phyloP scores from a whole-genome alignment of 1,140 invertebrate species.

The Nomia melanderi region DNA sequence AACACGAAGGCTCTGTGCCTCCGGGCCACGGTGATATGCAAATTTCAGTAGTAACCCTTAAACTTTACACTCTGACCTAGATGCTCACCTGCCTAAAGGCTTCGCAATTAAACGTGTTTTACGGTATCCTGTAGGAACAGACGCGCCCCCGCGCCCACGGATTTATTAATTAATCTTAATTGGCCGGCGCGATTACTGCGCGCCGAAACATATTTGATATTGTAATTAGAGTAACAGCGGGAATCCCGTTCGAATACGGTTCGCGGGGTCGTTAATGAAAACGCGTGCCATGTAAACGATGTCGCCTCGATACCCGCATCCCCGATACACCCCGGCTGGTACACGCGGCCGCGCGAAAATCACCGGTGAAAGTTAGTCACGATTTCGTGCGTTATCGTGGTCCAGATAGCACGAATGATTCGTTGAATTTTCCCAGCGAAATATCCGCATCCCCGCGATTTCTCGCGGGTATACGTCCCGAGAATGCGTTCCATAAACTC shows the following conservation, averaged over 20 bases:
- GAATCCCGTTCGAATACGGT: too few species aligned
- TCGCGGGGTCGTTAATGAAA: too few species aligned
- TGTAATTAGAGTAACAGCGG: neutral
- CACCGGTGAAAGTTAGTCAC: neutral
- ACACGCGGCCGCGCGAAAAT: too few species aligned
- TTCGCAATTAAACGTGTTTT: constrained; percentile 56
- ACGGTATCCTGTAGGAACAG: constrained; percentile 4
- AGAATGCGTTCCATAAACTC: constrained; percentile 52
- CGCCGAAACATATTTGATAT: neutral
- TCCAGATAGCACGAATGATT: neutral
- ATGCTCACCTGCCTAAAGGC: constrained; percentile 55
- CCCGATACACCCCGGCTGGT: too few species aligned
- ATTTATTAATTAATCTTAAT: constrained; percentile 9
- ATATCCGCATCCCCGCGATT: neutral
- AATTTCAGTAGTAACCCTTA: constrained; percentile 67
- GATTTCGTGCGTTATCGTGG: neutral
- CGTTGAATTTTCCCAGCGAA: neutral
- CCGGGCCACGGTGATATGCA: constrained; percentile 55
- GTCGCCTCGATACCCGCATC: too few species aligned
- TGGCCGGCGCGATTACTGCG: neutral
- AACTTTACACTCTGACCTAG: constrained; percentile 64
- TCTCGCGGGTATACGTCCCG: constrained; percentile 8
- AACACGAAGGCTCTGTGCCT: constrained; percentile 23
- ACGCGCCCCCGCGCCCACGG: neutral
- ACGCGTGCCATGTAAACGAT: too few species aligned